Evolutionary conservation across 2,797 vertebrate genomes (phyloP).

Genomic region (Pangasius krempfi): DNA sequence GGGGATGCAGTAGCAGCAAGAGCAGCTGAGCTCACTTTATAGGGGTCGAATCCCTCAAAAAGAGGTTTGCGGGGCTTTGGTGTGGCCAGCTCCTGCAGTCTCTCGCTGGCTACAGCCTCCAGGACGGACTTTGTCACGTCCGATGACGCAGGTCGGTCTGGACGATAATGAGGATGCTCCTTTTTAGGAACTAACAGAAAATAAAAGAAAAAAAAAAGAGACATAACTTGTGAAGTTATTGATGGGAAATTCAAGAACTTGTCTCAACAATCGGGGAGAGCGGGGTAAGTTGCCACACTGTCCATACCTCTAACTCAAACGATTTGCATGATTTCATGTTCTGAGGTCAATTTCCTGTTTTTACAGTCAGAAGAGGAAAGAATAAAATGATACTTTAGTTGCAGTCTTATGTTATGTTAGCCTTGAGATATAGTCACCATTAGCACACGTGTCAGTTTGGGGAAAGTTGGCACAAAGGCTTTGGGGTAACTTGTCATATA

Average conservation of each 20-base stretch:
- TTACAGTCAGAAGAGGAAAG: not conserved
- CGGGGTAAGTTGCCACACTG: not conserved
- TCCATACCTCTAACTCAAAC: not conserved
- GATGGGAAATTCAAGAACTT: not conserved
- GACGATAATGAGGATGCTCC: constrained; percentile 62
- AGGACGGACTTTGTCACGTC: constrained; percentile 58
- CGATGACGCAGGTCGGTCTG: constrained; percentile 62
- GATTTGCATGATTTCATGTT: not conserved
- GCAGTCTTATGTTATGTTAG: not conserved
- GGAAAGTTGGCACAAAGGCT: not conserved
- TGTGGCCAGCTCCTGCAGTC: constrained; percentile 66
- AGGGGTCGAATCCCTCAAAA: constrained; percentile 68
- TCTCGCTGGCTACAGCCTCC: constrained; percentile 57
- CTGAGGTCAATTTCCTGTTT: not conserved
- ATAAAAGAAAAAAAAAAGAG: not conserved
- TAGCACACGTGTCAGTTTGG: not conserved
- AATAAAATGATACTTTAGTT: not conserved
- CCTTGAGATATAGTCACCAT: not conserved
- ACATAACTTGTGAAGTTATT: not conserved
- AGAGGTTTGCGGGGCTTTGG: constrained; percentile 67
- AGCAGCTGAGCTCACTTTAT: constrained; percentile 61
- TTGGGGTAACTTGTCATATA: not conserved
- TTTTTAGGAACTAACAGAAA: constrained; percentile 68
- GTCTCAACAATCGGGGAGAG: not conserved
- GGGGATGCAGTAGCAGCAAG: constrained; percentile 64